phyloP scores from a whole-genome alignment of 2,797 vertebrate species.

The Capromys pilorides region DNA sequence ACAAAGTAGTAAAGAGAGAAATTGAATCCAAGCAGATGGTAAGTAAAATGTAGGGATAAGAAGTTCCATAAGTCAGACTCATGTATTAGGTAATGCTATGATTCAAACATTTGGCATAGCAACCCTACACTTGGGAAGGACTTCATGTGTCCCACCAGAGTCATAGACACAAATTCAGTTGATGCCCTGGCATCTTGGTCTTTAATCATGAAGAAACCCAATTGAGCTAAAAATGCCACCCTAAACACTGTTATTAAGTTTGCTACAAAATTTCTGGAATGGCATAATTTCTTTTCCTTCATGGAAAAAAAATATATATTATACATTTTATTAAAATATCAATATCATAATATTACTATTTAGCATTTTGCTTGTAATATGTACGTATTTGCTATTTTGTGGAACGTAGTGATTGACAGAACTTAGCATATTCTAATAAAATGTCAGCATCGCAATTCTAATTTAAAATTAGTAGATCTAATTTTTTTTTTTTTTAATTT shows the following conservation, averaged over 20 bases:
- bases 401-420: conserved; percentile 7
- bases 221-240: not conserved
- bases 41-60: not conserved
- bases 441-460: not conserved
- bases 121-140: not conserved
- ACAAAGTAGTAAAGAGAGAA: not conserved
- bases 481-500: too few relatives aligned
- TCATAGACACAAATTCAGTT: not conserved
- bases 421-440: not conserved
- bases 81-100: not conserved
- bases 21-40: conserved; percentile 8
- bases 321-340: conserved; percentile 2
- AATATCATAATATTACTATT: conserved; percentile 29
- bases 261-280: conserved; percentile 10
- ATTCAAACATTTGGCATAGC: conserved; percentile 10
- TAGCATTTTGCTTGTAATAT: not conserved
- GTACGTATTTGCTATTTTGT: not conserved
- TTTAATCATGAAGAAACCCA: conserved; percentile 24
- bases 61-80: conserved; percentile 26
- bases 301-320: not conserved
- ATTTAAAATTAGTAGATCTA: conserved; percentile 13
- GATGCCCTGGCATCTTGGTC: not conserved
- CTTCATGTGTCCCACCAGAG: not conserved
- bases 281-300: conserved; percentile 46
- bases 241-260: conserved; percentile 1